Evolutionary conservation across 2,113 vertebrate species (phyloP).

Genomic region (Amphiprion percula): DNA sequence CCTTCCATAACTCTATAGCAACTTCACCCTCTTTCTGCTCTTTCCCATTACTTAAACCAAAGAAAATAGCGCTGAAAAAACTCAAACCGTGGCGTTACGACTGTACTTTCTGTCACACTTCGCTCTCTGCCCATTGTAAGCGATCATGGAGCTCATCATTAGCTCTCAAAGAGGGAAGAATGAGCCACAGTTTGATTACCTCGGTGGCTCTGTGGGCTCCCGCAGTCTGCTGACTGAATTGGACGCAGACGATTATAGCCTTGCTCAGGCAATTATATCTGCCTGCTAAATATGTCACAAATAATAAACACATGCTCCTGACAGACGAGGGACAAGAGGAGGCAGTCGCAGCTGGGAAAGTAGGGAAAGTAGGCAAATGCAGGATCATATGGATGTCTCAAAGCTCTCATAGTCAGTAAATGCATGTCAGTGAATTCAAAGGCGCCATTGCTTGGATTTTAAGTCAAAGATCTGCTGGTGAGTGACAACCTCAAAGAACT

Average conservation of each 20-base stretch:
- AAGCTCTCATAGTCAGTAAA: slow-evolving; percentile 40
- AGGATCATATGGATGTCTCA: slow-evolving; percentile 52
- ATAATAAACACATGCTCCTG: slow-evolving; percentile 78
- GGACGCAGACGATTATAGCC: slow-evolving; percentile 74
- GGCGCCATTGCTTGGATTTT: slow-evolving; percentile 6
- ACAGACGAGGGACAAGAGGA: slow-evolving; percentile 63
- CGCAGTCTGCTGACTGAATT: slow-evolving; percentile 68
- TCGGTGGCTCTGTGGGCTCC: slow-evolving; percentile 66
- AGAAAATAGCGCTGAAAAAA: slow-evolving; percentile 28
- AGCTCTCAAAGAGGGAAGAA: slow-evolving; percentile 68
- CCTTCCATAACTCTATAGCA: slow-evolving; percentile 15
- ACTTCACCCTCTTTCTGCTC: slow-evolving; percentile 15
- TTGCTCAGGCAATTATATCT: slow-evolving; percentile 78
- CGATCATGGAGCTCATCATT: slow-evolving; percentile 72
- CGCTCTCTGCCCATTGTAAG: slow-evolving; percentile 56
- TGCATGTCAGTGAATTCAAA: slow-evolving; percentile 41
- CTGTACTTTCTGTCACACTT: slow-evolving; percentile 54
- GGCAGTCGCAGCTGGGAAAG: slow-evolving; percentile 47
- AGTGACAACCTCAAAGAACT: slow-evolving; percentile 3
- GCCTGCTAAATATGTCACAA: slow-evolving; percentile 81
- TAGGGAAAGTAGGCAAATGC: slow-evolving; percentile 46
- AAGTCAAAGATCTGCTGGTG: slow-evolving; percentile 29
- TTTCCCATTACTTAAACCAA: slow-evolving; percentile 23
- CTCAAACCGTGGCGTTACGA: slow-evolving; percentile 36
- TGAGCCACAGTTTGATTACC: slow-evolving; percentile 72